A percentile compares a stretch with the other conserved stretches of the same genome.
These are phyloP conservation scores for Drosophila paramelanica DNA, from an alignment of 2,888 invertebrate species.

Conservation along the genomic window DNA sequence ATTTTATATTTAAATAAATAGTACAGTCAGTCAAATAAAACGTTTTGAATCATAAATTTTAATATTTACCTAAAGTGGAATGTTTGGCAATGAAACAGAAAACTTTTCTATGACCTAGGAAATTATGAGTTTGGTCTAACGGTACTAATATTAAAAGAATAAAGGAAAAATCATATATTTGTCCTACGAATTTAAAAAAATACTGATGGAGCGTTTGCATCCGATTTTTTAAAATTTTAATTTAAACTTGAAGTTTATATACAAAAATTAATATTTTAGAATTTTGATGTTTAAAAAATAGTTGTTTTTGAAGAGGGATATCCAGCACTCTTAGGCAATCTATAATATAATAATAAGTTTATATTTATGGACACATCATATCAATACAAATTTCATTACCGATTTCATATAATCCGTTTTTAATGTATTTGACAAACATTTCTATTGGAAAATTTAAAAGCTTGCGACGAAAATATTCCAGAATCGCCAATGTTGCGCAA, in stretches of 20 bases:
- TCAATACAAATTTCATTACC: slow-evolving; percentile 59
- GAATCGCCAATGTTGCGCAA: slow-evolving; percentile 58
- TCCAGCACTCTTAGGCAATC: slow-evolving; percentile 58
- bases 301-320: slow-evolving; percentile 33
- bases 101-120: background rate
- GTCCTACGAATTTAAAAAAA: background rate
- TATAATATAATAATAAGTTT: slow-evolving; percentile 5
- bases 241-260: slow-evolving; percentile 41
- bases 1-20: too few relatives aligned
- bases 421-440: slow-evolving; percentile 75
- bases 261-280: slow-evolving; percentile 44
- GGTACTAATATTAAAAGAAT: too few relatives aligned
- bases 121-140: too few relatives aligned
- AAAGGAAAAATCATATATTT: too few relatives aligned
- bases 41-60: too few relatives aligned
- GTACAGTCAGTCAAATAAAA: too few relatives aligned
- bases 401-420: slow-evolving; percentile 75
- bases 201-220: background rate
- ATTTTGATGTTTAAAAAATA: slow-evolving; percentile 43
- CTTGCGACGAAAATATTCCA: slow-evolving; percentile 75
- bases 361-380: background rate
- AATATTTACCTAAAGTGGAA: background rate
- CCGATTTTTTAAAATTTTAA: slow-evolving; percentile 1
- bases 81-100: background rate
- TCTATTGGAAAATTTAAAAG: slow-evolving; percentile 82